Percentiles rank a stretch among this genome's conserved stretches.
Evolutionary conservation across 2,888 invertebrate genomes (phyloP).

Genomic region (Clepsis dumicolana): DNA sequence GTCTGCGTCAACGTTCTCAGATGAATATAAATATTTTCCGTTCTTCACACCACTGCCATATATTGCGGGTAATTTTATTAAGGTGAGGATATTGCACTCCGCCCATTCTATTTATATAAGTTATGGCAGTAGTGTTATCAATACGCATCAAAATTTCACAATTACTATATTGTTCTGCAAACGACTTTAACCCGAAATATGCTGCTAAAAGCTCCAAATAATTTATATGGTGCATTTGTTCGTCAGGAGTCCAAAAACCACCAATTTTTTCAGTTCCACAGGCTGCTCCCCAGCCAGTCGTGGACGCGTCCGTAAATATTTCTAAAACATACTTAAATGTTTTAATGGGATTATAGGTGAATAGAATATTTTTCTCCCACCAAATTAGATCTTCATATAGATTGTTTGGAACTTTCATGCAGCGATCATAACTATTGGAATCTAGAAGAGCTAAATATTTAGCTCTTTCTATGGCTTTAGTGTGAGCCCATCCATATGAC

Average conservation of each 20-base stretch:
- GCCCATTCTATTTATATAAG: slow-evolving; percentile 27
- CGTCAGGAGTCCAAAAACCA: slow-evolving; percentile 11
- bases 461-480: slow-evolving; percentile 12
- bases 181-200: neutral
- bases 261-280: slow-evolving; percentile 8
- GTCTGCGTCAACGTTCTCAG: too few species aligned
- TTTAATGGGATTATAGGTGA: neutral
- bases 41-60: too few species aligned
- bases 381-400: slow-evolving; percentile 11
- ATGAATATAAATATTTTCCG: too few species aligned
- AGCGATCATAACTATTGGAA: neutral
- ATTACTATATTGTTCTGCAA: slow-evolving; percentile 8
- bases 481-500: slow-evolving; percentile 6
- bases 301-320: slow-evolving; percentile 1
- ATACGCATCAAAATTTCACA: slow-evolving; percentile 24
- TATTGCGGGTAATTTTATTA: too few species aligned
- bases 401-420: slow-evolving; percentile 9
- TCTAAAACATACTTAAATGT: neutral
- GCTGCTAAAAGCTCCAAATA: neutral
- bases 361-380: slow-evolving; percentile 20
- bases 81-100: too few species aligned
- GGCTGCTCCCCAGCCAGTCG: neutral
- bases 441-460: slow-evolving; percentile 1
- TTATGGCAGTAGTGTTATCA: slow-evolving; percentile 31
- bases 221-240: slow-evolving; percentile 14